A percentile compares a stretch with the other conserved stretches of the same genome.
Evolutionary conservation across 2,888 invertebrate genomes (phyloP).

Genomic region (Rhopalosiphum nymphaeae): DNA sequence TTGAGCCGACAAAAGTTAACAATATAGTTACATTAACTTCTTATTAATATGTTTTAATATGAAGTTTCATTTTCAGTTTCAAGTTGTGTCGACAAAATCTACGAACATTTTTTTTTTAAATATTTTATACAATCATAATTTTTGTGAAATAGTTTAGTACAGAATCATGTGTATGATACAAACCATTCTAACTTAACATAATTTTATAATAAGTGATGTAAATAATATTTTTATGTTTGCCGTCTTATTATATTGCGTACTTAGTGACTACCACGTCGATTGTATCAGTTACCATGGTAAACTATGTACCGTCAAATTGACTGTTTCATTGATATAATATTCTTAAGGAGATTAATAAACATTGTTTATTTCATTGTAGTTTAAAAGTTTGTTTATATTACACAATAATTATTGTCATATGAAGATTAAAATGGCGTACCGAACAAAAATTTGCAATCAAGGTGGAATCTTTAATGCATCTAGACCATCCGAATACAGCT

Average conservation of each 20-base stretch:
- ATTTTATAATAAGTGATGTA: neutral
- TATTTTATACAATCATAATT: no score
- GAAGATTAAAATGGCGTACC: constrained; percentile 28
- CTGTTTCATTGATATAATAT: constrained; percentile 17
- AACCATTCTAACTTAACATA: neutral
- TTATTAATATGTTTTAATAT: neutral
- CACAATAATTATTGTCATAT: neutral
- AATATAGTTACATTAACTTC: neutral
- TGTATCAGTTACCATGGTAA: constrained; percentile 37
- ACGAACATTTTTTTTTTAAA: neutral
- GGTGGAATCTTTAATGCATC: constrained; percentile 53
- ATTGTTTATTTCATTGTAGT: neutral
- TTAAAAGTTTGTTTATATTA: neutral
- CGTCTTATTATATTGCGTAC: neutral
- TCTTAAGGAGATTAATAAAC: neutral
- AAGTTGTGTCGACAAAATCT: neutral
- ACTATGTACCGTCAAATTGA: neutral
- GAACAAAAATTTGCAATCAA: constrained; percentile 47
- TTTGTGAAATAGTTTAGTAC: neutral
- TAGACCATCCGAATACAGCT: constrained; percentile 28
- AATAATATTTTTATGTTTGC: neutral
- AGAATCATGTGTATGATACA: neutral
- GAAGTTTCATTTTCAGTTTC: neutral
- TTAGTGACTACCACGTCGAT: neutral
- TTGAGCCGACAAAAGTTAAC: neutral